Percentiles rank a stretch among this genome's conserved stretches.
Evolutionary conservation across 2,797 vertebrate species (phyloP).

Genomic region (Sylvia borin): DNA sequence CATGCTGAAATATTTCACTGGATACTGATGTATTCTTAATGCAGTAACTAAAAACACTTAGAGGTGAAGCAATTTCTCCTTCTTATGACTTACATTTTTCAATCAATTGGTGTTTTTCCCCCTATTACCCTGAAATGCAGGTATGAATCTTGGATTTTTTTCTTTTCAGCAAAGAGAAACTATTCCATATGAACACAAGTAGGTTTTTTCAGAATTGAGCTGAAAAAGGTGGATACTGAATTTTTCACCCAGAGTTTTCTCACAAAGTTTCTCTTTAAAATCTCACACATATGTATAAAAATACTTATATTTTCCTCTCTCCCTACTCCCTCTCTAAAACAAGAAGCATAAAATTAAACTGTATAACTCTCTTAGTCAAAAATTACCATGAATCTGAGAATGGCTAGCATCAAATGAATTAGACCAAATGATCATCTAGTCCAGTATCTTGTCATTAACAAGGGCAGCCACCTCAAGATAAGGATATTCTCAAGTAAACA

Average conservation of each 20-base stretch:
- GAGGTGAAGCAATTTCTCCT: background rate
- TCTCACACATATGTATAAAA: background rate
- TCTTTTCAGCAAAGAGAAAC: background rate
- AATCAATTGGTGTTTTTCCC: background rate
- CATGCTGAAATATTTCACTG: background rate
- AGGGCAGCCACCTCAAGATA: background rate
- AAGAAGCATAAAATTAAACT: background rate
- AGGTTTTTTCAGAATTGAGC: background rate
- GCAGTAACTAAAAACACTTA: background rate
- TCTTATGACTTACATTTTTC: background rate
- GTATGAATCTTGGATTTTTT: background rate
- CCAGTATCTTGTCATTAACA: background rate
- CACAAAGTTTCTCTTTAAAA: background rate
- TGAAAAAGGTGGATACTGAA: background rate
- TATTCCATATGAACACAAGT: background rate
- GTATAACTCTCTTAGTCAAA: background rate
- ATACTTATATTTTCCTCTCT: background rate
- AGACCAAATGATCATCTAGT: background rate
- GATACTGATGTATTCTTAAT: background rate
- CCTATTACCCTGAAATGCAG: background rate
- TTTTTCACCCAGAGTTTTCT: background rate
- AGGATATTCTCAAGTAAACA: background rate
- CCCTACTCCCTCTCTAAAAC: background rate
- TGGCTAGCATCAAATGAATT: background rate
- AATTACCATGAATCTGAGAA: background rate